Base-by-base conservation (phyloP, 2,888 invertebrate species). In the Pseudeuparius sepicola region DNA sequence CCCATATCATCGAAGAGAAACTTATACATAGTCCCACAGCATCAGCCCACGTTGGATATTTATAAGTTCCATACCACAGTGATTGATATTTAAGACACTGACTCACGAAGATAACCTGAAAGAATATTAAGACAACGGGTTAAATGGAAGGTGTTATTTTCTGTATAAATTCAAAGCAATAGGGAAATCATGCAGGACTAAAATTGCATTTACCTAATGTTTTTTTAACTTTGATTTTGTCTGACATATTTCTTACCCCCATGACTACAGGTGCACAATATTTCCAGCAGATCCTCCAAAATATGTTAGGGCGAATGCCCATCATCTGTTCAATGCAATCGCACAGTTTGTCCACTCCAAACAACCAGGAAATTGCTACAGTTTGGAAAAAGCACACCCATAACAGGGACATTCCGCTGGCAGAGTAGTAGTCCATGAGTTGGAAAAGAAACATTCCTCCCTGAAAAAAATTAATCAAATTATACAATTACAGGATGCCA, bases 381-480 rank as follows among this genome's bases (percentile, higher is more conserved):
- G 71, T 71, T 60, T 73, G 71, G 53, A 72, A 73, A 56, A 73
- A 72, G 44, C 71, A 72, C 2, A 72, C 70, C 71, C 71, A 73
- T 7, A 73, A 54, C 34, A 72, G 59, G 4, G 71, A 70, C 65
- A 72, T 68, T 6, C 72, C 71, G 42, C 70, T 71, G 3, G 71
- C 71, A 3, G 71, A 69, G 47, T 73, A 73, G 48, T 68, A 70
- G 59, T 92, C 92, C 71, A 93, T 83, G 46, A 93, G 60, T 67
- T 89, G 89, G 59, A 92, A 88, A 56, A 84, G 79, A 57, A 84
- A 92, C 61, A 90, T 89, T 45, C 92, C 92, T 46, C 89, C 87
- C 78, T 82, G 56, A 4, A 61, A 59, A 40, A 36, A n/a, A n/a
- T n/a, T n/a, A n/a, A n/a, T n/a, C n/a, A n/a, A n/a, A n/a, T n/a